Evolutionary conservation across 2,113 vertebrate species (phyloP).

Genomic region (Telmatochromis sp.): DNA sequence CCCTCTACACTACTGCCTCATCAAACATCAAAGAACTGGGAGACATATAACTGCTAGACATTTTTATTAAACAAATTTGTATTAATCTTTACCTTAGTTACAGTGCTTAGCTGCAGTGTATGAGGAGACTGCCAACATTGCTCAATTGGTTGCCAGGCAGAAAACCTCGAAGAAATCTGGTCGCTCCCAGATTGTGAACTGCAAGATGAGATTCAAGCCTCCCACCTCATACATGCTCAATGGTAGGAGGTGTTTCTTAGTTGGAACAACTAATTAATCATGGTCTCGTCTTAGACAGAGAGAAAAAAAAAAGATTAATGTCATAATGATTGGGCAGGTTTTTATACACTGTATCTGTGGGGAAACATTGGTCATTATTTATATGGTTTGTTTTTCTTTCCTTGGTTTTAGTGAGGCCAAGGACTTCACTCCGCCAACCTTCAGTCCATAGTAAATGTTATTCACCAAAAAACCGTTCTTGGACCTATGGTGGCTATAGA

Average conservation of each 20-base stretch:
- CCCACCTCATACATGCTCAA: conserved; percentile 71
- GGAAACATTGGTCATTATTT: neutral
- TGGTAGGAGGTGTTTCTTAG: conserved; percentile 59
- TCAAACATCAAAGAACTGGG: neutral
- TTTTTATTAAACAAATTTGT: neutral
- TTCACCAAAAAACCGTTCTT: conserved; percentile 12
- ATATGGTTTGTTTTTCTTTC: neutral
- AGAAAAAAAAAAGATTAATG: neutral
- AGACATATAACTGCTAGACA: neutral
- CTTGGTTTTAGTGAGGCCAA: conserved; percentile 73
- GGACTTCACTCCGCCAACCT: conserved; percentile 82
- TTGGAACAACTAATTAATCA: neutral
- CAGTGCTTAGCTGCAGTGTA: conserved; percentile 79
- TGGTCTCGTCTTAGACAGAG: neutral
- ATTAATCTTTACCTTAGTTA: conserved; percentile 59
- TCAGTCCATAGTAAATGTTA: conserved; percentile 34
- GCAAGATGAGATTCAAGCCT: conserved; percentile 81
- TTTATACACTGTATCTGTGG: neutral
- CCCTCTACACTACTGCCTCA: neutral
- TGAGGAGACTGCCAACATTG: conserved; percentile 78
- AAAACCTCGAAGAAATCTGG: conserved; percentile 78
- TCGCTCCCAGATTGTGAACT: conserved; percentile 75
- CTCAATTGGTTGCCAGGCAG: conserved; percentile 84
- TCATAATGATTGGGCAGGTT: neutral
- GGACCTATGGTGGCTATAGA: neutral